Conservation (phyloP, 1,140 invertebrate genomes). For the Pollicipes pollicipes region DNA sequence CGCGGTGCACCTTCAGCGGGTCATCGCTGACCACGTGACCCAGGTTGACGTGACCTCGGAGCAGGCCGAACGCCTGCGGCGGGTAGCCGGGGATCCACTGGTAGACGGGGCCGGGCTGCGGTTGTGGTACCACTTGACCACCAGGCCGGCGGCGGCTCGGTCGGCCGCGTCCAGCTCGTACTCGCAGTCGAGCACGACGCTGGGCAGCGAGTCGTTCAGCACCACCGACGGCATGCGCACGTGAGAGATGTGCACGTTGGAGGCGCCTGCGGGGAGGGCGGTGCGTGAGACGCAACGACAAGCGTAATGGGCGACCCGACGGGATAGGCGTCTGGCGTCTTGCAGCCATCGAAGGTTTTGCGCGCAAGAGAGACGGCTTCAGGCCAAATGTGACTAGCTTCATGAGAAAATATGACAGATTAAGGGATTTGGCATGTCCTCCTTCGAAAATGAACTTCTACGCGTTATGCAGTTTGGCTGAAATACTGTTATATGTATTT, state of each 20-base stretch:
- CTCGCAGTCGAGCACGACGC: conserved; percentile 22
- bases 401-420: no score
- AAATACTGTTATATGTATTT: no score
- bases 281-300: no score
- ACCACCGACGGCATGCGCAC: conserved; percentile 16
- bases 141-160: conserved; percentile 17
- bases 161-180: conserved; percentile 20
- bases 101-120: conserved; percentile 22
- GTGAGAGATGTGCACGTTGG: conserved; percentile 13
- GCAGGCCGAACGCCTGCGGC: conserved; percentile 15
- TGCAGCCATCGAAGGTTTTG: no score
- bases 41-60: conserved; percentile 4
- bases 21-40: background rate
- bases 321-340: no score
- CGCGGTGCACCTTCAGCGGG: background rate
- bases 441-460: no score
- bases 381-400: no score
- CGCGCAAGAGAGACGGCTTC: no score
- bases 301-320: no score
- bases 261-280: conserved; percentile 7
- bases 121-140: conserved; percentile 25
- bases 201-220: conserved; percentile 18
- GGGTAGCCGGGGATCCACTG: conserved; percentile 24
- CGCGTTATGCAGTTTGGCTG: no score
- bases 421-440: no score